phyloP scores from a whole-genome alignment of 2,113 vertebrate genomes.

The Halcyon malimbica region DNA sequence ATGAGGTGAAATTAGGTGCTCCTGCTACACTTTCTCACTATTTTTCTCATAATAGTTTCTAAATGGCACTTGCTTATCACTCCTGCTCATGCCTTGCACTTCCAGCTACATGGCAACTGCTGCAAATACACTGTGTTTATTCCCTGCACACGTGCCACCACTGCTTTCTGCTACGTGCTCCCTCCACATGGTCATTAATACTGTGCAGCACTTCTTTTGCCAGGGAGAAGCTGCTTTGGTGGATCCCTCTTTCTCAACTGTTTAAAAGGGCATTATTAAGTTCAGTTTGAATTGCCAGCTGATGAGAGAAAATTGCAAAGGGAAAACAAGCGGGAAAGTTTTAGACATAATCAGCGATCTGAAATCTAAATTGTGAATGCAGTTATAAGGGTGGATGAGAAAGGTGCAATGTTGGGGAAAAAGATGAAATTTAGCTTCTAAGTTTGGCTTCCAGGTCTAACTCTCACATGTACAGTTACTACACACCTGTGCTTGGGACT shows the following conservation, averaged over 20 bases:
- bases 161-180: background rate
- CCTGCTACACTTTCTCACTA: background rate
- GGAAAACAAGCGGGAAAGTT: background rate
- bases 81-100: background rate
- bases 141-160: background rate
- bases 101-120: background rate
- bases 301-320: background rate
- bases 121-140: background rate
- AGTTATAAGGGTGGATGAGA: background rate
- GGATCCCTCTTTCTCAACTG: background rate
- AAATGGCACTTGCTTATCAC: background rate
- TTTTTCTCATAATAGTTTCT: background rate
- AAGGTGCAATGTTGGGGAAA: background rate
- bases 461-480: background rate
- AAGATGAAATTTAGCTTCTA: background rate
- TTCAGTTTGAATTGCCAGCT: background rate
- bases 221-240: background rate
- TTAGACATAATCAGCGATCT: background rate
- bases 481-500: slow-evolving; percentile 13
- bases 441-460: background rate
- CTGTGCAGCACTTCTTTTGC: background rate
- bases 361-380: background rate
- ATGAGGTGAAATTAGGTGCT: background rate
- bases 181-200: background rate
- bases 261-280: background rate